A percentile compares a stretch with the other conserved stretches of the same genome.
Evolutionary conservation across 2,797 vertebrate species (phyloP).

Genomic region (Cossypha caffra): DNA sequence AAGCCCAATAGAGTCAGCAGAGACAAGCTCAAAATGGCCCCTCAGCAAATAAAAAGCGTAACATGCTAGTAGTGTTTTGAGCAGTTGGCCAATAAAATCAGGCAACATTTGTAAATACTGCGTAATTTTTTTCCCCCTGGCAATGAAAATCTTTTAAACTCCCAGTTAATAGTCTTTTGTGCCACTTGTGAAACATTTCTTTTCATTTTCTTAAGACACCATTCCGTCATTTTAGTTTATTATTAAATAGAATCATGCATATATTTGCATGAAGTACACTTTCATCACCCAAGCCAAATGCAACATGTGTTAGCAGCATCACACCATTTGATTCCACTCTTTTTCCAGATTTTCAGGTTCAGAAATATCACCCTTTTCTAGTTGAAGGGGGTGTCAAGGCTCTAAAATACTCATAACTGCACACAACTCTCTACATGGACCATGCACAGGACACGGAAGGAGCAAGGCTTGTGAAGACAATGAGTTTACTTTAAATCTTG

Average conservation of each 20-base stretch:
- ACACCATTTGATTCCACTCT: background rate
- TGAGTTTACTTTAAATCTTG: background rate
- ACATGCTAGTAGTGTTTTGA: constrained; percentile 47
- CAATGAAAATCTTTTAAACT: background rate
- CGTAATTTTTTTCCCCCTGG: background rate
- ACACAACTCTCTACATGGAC: background rate
- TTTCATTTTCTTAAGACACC: background rate
- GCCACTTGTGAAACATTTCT: background rate
- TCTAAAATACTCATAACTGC: background rate
- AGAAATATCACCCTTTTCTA: background rate
- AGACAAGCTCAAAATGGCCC: constrained; percentile 65
- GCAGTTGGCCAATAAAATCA: background rate
- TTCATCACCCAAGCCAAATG: background rate
- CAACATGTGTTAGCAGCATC: background rate
- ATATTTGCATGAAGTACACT: rapidly evolving
- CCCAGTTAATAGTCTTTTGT: background rate
- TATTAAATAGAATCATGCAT: background rate
- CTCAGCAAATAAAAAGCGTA: constrained; percentile 59
- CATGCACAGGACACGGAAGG: background rate
- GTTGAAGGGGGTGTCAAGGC: rapidly evolving
- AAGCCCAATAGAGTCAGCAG: constrained; percentile 69
- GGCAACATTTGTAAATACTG: background rate
- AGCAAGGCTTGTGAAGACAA: background rate
- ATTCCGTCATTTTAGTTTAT: background rate
- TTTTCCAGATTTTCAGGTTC: background rate